These are phyloP conservation scores for Brachionus rotundiformis DNA, from an alignment of 1,140 invertebrate species.

Conservation along the genomic window DNA sequence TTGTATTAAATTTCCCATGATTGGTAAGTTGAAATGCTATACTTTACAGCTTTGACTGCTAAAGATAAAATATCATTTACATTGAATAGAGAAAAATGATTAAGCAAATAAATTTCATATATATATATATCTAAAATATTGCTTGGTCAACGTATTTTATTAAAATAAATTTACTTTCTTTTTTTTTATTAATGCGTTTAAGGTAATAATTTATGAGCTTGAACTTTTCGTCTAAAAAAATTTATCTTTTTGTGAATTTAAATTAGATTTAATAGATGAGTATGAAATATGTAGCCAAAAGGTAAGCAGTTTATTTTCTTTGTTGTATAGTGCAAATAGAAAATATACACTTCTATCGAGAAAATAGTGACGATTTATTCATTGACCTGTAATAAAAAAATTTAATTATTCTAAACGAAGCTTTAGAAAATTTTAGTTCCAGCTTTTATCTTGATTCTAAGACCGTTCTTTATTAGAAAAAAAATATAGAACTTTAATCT, in stretches of 20 bases:
- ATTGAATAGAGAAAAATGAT: background rate
- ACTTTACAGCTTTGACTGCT: background rate
- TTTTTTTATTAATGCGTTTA: background rate
- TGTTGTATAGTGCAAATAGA: background rate
- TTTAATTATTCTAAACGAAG: background rate
- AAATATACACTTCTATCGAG: background rate
- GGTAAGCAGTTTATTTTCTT: constrained; percentile 20
- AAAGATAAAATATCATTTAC: background rate
- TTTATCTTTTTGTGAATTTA: constrained; percentile 12
- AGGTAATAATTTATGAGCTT: constrained; percentile 31
- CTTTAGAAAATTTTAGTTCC: background rate
- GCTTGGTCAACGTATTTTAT: constrained; percentile 1
- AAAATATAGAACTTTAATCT: background rate
- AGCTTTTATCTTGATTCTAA: background rate
- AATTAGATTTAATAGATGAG: background rate
- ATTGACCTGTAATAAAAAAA: constrained; percentile 29
- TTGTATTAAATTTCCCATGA: background rate
- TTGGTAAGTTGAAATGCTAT: background rate
- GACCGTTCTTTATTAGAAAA: background rate
- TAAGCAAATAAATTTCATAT: background rate
- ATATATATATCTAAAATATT: background rate
- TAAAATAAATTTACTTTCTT: background rate
- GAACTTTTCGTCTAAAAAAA: constrained; percentile 12
- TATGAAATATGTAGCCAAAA: constrained; percentile 10
- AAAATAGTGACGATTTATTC: background rate